Conservation (phyloP, 1,140 invertebrate species). For the Halictus rubicundus region DNA sequence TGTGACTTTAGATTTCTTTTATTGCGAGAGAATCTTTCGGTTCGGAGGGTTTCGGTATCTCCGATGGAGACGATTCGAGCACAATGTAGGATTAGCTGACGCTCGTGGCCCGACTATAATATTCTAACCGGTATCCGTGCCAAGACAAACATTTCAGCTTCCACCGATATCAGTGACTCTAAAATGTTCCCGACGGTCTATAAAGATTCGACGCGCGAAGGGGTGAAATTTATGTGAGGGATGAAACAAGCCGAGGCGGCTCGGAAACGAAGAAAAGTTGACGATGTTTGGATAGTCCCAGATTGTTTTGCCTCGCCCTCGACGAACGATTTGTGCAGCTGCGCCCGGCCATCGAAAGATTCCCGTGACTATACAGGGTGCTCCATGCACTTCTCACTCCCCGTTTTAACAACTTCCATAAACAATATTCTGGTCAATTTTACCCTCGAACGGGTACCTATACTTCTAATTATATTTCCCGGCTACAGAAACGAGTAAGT, state of each 20-base stretch:
- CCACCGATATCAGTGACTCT: not conserved
- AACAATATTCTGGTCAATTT: too few species aligned
- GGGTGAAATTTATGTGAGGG: not conserved
- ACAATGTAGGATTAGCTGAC: too few species aligned
- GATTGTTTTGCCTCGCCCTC: not conserved
- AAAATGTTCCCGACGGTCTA: not conserved
- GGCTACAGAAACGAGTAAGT: too few species aligned
- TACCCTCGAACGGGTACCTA: too few species aligned
- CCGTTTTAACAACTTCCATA: too few species aligned
- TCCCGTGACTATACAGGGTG: not conserved
- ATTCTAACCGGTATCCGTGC: not conserved
- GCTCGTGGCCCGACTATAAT: too few species aligned
- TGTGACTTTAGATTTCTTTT: too few species aligned
- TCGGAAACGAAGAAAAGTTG: conserved; percentile 1
- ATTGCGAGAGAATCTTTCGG: too few species aligned
- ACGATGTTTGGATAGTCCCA: not conserved
- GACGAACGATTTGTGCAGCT: not conserved
- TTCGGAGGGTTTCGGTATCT: too few species aligned
- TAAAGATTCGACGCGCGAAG: not conserved
- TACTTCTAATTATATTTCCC: too few species aligned
- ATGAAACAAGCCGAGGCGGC: not conserved
- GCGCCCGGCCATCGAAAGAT: not conserved
- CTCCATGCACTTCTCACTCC: not conserved
- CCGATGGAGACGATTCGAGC: too few species aligned
- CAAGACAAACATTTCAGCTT: not conserved